Evolutionary conservation across 2,797 vertebrate species (phyloP).

Genomic region (Craterocephalus amniculus): DNA sequence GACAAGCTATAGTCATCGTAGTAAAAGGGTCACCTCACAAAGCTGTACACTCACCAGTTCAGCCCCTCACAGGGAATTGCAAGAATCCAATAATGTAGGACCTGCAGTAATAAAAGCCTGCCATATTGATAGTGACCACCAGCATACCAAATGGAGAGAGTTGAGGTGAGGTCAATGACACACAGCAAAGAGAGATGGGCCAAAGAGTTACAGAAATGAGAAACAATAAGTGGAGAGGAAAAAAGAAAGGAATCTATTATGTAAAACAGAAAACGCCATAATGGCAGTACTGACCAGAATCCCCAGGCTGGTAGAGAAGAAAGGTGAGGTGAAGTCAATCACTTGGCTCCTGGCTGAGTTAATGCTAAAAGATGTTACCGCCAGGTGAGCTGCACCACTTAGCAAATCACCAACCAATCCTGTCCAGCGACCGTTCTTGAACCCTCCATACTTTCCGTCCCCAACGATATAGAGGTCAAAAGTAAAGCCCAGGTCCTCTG

Average conservation of each 20-base stretch:
- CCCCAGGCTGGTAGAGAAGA: constrained; percentile 97
- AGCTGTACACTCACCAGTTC: constrained; percentile 24
- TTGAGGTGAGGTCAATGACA: constrained; percentile 55
- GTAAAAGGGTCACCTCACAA: constrained; percentile 47
- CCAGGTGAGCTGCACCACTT: constrained; percentile 92
- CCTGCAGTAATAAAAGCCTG: constrained; percentile 49
- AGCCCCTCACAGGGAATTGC: constrained; percentile 36
- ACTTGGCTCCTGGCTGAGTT: constrained; percentile 97
- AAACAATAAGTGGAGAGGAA: background rate
- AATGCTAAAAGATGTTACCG: constrained; percentile 97
- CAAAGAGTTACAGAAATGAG: constrained; percentile 27
- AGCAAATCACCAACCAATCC: constrained; percentile 95
- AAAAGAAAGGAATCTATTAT: constrained; percentile 4
- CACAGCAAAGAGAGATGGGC: constrained; percentile 15
- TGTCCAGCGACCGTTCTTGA: constrained; percentile 96
- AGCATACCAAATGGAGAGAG: constrained; percentile 52
- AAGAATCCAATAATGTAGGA: constrained; percentile 50
- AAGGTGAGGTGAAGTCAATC: constrained; percentile 98
- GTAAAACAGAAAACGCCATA: background rate
- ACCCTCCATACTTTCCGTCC: constrained; percentile 95
- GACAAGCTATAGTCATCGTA: constrained; percentile 43
- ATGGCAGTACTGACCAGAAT: constrained; percentile 84
- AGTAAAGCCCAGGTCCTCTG: constrained; percentile 96
- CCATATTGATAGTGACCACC: constrained; percentile 48
- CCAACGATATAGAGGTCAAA: constrained; percentile 97